Percentiles rank a stretch among this genome's conserved stretches.
These are phyloP conservation scores for Antitype chi DNA, from an alignment of 2,888 invertebrate species.

Conservation along the genomic window DNA sequence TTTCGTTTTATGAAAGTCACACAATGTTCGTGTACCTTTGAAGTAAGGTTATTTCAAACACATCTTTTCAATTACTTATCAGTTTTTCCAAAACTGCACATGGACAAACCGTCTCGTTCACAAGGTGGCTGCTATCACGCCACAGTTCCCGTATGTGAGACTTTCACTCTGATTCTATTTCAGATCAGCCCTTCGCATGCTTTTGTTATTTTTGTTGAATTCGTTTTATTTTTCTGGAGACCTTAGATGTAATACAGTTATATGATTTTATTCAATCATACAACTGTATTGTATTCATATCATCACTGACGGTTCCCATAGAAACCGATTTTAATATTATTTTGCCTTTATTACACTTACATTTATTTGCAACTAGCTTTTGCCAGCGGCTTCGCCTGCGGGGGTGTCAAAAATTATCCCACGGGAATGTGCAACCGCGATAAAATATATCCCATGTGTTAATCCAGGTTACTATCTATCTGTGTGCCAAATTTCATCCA, in stretches of 20 bases:
- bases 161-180: slow-evolving; percentile 48
- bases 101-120: background rate
- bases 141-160: background rate
- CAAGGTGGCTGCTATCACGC: slow-evolving; percentile 6
- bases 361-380: background rate
- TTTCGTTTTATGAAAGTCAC: background rate
- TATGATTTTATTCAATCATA: slow-evolving; percentile 1
- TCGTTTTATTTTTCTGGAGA: slow-evolving; percentile 10
- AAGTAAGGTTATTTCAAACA: background rate
- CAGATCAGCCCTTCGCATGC: slow-evolving; percentile 23
- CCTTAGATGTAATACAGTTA: background rate
- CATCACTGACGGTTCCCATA: background rate
- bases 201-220: slow-evolving; percentile 25
- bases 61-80: background rate
- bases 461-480: no score
- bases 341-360: background rate
- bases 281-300: no score
- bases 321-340: background rate
- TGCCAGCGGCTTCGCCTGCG: no score
- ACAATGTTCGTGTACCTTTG: no score
- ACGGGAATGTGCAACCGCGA: no score
- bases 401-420: no score
- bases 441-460: no score
- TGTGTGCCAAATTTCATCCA: no score
- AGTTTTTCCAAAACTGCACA: background rate